Evolutionary conservation across 1,140 invertebrate species (phyloP).

Genomic region (Drosophila nannoptera): DNA sequence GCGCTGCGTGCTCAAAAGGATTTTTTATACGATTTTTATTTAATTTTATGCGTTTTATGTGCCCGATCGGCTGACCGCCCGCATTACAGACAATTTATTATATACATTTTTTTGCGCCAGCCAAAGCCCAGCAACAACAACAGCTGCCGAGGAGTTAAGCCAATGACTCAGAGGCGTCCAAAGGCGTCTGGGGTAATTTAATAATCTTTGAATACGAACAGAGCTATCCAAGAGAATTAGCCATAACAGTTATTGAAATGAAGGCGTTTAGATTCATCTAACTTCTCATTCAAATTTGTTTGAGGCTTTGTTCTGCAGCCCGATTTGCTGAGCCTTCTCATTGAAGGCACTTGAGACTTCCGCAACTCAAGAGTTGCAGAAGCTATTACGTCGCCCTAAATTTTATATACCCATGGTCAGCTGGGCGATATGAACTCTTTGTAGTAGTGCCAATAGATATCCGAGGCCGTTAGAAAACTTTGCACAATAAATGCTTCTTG

Average conservation of each 20-base stretch:
- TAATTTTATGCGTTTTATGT: constrained; percentile 51
- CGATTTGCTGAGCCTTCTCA: too few relatives aligned
- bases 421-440: not conserved
- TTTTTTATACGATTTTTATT: constrained; percentile 64
- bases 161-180: constrained; percentile 13
- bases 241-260: not conserved
- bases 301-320: too few relatives aligned
- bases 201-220: constrained; percentile 12
- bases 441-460: not conserved
- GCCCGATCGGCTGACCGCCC: constrained; percentile 13
- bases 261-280: not conserved
- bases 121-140: constrained; percentile 14
- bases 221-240: too few relatives aligned
- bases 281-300: too few relatives aligned
- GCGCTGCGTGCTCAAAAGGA: constrained; percentile 48
- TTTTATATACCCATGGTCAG: too few relatives aligned
- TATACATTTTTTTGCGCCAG: not conserved
- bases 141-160: not conserved
- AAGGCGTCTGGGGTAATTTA: constrained; percentile 13
- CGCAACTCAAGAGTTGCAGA: too few relatives aligned
- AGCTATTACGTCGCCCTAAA: too few relatives aligned
- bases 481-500: too few relatives aligned
- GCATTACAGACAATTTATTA: constrained; percentile 8
- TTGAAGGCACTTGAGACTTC: too few relatives aligned
- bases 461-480: too few relatives aligned